A percentile compares a stretch with the other conserved stretches of the same genome.
These are phyloP conservation scores for Zonitis immaculata DNA, from an alignment of 2,888 invertebrate species.

Conservation along the genomic window DNA sequence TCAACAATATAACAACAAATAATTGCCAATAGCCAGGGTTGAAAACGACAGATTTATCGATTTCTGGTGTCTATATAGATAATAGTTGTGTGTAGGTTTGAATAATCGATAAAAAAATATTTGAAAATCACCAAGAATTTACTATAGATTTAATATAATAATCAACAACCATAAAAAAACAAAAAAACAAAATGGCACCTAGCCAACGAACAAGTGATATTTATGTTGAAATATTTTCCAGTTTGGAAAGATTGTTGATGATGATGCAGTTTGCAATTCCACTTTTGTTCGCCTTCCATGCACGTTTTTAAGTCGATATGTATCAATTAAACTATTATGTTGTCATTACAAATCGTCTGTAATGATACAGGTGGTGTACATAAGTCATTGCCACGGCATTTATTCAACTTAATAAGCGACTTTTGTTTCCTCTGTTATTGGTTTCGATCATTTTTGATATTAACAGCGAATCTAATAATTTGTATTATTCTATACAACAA, in stretches of 20 bases:
- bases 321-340: constrained; percentile 46
- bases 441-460: constrained; percentile 20
- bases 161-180: too few species aligned
- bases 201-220: background rate
- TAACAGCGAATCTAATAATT: too few species aligned
- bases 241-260: background rate
- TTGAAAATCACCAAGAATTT: too few species aligned
- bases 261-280: constrained; percentile 30
- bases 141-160: too few species aligned
- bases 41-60: background rate
- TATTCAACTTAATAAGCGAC: constrained; percentile 28
- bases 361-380: constrained; percentile 41
- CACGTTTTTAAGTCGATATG: constrained; percentile 36
- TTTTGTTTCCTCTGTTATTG: constrained; percentile 29
- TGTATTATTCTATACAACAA: background rate
- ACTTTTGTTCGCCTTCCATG: constrained; percentile 31
- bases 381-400: constrained; percentile 34
- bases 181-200: background rate
- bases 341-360: constrained; percentile 43
- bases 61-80: background rate
- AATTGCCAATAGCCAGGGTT: background rate
- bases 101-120: background rate
- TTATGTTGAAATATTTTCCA: background rate
- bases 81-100: background rate
- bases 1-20: constrained; percentile 1